A percentile compares a stretch with the other conserved stretches of the same genome.
Conservation (phyloP, 2,888 invertebrate species). For the Synergus itoensis region DNA sequence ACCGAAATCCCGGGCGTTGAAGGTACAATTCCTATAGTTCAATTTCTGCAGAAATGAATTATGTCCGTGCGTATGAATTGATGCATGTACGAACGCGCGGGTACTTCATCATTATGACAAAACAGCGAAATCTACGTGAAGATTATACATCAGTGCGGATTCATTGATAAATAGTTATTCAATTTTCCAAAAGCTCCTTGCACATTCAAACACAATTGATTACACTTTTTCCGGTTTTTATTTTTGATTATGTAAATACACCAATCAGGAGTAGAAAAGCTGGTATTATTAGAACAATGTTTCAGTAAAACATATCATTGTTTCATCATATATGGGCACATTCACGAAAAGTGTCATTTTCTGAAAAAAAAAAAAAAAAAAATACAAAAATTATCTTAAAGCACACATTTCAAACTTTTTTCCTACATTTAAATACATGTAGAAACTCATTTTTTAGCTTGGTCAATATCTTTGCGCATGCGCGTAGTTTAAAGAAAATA, state of each 20-base stretch:
- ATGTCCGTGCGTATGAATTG: neutral
- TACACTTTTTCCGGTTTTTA: neutral
- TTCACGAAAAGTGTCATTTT: too few relatives aligned
- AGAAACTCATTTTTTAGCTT: too few relatives aligned
- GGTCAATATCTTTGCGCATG: too few relatives aligned
- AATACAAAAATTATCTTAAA: too few relatives aligned
- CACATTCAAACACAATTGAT: too few relatives aligned
- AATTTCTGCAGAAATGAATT: conserved; percentile 28
- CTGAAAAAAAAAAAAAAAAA: too few relatives aligned
- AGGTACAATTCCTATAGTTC: conserved; percentile 13
- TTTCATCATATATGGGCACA: too few relatives aligned
- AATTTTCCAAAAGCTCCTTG: neutral
- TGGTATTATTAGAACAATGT: neutral
- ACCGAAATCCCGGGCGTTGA: conserved; percentile 15
- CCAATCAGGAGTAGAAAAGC: neutral
- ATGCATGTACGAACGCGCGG: neutral
- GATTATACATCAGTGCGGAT: neutral
- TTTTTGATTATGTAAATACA: neutral
- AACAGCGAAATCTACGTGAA: neutral
- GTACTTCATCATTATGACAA: conserved; percentile 19
- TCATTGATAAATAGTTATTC: neutral
- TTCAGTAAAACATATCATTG: too few relatives aligned
- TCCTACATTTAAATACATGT: too few relatives aligned
- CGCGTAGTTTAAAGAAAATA: too few relatives aligned
- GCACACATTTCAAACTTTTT: too few relatives aligned